phyloP scores from a whole-genome alignment of 2,888 invertebrate species.

The Bellardia pandia region DNA sequence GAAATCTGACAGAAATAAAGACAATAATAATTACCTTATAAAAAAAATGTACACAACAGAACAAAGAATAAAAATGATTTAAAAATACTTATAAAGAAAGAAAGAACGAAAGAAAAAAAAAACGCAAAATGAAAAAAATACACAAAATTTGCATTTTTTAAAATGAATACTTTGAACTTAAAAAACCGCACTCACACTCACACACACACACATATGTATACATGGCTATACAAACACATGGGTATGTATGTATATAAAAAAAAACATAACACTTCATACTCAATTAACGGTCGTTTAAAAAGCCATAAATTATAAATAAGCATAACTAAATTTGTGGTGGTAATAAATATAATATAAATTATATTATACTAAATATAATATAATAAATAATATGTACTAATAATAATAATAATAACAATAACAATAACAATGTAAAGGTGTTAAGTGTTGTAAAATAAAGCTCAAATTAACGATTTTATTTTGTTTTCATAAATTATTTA shows the following conservation, averaged over 20 bases:
- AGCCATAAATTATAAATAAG: conserved; percentile 41
- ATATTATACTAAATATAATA: not conserved
- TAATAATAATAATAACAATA: no score
- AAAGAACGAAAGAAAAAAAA: conserved; percentile 8
- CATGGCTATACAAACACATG: not conserved
- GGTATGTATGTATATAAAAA: not conserved
- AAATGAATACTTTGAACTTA: conserved; percentile 70
- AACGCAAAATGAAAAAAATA: conserved; percentile 39
- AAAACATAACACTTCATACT: conserved; percentile 52
- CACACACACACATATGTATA: not conserved
- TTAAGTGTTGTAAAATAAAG: conserved; percentile 56
- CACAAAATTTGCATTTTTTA: conserved; percentile 66
- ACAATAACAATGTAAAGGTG: conserved; percentile 12
- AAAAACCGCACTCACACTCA: conserved; percentile 4
- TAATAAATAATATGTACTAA: not conserved
- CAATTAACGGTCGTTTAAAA: conserved; percentile 62
- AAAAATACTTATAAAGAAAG: conserved; percentile 8
- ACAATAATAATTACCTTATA: not conserved
- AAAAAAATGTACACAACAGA: not conserved
- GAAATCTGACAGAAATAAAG: not conserved
- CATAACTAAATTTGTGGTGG: no score
- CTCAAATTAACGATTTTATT: conserved; percentile 24
- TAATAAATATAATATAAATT: not conserved
- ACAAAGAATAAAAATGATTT: conserved; percentile 42
- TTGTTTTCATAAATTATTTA: not conserved